Evolutionary conservation across 2,888 invertebrate genomes (phyloP).

Genomic region (Chelonus formosanus): DNA sequence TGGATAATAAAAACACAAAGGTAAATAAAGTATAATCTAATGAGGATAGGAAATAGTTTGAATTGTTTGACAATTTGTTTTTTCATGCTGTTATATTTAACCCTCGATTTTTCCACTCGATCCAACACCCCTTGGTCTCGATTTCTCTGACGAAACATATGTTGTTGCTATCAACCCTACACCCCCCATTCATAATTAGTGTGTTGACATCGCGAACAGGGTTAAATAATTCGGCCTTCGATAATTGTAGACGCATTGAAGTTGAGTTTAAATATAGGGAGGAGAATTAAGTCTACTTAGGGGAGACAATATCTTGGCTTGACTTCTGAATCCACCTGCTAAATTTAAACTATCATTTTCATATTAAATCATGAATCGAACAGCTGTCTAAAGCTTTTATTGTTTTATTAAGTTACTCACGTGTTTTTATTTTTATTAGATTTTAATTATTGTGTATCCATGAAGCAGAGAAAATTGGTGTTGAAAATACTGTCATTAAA

Average conservation of each 20-base stretch:
- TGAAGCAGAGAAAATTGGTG: no score
- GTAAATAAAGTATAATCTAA: slow-evolving; percentile 27
- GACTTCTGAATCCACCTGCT: slow-evolving; percentile 16
- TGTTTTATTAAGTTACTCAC: background rate
- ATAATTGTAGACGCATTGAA: slow-evolving; percentile 48
- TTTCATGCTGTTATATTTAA: slow-evolving; percentile 32
- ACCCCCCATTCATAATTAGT: slow-evolving; percentile 31
- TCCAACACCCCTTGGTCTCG: slow-evolving; percentile 24
- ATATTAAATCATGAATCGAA: background rate
- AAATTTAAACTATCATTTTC: background rate
- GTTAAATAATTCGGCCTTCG: slow-evolving; percentile 54
- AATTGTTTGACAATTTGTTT: slow-evolving; percentile 35
- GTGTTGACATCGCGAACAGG: slow-evolving; percentile 44
- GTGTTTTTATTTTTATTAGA: no score
- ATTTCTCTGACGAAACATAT: slow-evolving; percentile 39
- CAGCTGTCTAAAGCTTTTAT: slow-evolving; percentile 16
- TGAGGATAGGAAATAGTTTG: slow-evolving; percentile 27
- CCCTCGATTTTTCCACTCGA: slow-evolving; percentile 41
- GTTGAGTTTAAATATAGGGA: slow-evolving; percentile 34
- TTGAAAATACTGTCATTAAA: no score
- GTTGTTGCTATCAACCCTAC: slow-evolving; percentile 36
- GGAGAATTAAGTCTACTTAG: slow-evolving; percentile 8
- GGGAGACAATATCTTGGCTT: slow-evolving; percentile 11
- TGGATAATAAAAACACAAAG: background rate
- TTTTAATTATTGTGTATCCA: no score